Evolutionary conservation across 2,113 vertebrate genomes (phyloP), one percentile per base, ranked within the genome.

Genomic region (Muntiacus muntjak): DNA sequence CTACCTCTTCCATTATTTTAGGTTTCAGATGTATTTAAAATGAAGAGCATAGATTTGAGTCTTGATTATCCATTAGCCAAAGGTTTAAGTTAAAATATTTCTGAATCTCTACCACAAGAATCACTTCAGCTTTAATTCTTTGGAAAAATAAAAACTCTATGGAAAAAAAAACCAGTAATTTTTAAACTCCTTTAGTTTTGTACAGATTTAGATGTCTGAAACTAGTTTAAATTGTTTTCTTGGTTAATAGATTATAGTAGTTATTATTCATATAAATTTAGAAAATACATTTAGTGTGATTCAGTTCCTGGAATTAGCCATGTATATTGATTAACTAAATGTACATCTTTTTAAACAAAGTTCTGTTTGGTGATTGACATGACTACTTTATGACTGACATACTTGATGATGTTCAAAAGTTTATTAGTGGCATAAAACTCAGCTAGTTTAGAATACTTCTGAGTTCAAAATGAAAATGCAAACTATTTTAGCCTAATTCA

Each of bases 1-100:
- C 33, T 62, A 26, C 64, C 7, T 82, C 36, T 71, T 82, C 50
- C 8, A 36, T 55, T 78, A 30, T 89, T 52, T 89, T n/a, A 82
- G 54, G 19, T 30, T 86, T 95, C 67, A 83, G 50, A 40, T 91
- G 36, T 85, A 82, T 83, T 90, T 93, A 95, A 95, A 96, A 91
- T 28, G 67, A 67, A 91, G n/a, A 78, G 60, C n/a, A 86, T 47
- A 91, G 50, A 83, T 54, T 54, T 58, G 30, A 58, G 17, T 52
- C 19, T 81, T 79, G 33, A 76, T 43, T 52, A 88, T 71, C 30
- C 7, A 62, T 45, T 76, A 76, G 43, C 40, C 40, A 76, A 43
- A 43, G 71, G 47, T 82, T 96, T 94, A 84, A 94, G 23, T 91
- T 81, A 95, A 87, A 94, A 60, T 3, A 25, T 67, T 81, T 84